A percentile compares a stretch with the other conserved stretches of the same genome.
Conservation (phyloP, 2,113 vertebrate genomes). For the Orycteropus afer region DNA sequence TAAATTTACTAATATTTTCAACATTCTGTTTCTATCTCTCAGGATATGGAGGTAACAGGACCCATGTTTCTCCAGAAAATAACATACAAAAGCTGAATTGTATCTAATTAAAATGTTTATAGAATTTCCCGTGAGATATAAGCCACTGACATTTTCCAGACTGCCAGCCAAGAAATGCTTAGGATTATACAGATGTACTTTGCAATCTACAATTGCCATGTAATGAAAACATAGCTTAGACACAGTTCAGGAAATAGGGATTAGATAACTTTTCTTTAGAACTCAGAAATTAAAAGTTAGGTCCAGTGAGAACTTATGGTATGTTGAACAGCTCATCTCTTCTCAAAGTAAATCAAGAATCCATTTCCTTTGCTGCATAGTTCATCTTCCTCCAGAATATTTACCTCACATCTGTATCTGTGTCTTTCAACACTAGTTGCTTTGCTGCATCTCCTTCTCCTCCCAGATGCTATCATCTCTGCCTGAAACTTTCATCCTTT, state of each 20-base stretch:
- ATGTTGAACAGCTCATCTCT: conserved; percentile 27
- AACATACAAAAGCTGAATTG: conserved; percentile 59
- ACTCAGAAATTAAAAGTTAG: conserved; percentile 56
- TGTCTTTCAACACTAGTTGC: not conserved
- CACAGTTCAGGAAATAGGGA: conserved; percentile 59
- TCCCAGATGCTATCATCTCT: not conserved
- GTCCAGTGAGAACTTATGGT: conserved; percentile 34
- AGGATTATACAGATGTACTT: conserved; percentile 68
- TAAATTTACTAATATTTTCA: not conserved
- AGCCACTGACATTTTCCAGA: conserved; percentile 79
- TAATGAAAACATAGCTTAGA: conserved; percentile 58
- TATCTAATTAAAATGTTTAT: conserved; percentile 78
- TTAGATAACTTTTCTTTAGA: conserved; percentile 65
- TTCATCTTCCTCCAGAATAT: not conserved
- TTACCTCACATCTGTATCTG: not conserved
- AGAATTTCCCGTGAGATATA: conserved; percentile 67
- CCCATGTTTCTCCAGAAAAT: conserved; percentile 48
- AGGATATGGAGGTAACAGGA: conserved; percentile 33
- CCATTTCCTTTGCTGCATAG: conserved; percentile 12
- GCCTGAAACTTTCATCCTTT: accelerated
- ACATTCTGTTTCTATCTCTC: not conserved
- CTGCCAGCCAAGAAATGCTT: conserved; percentile 66
- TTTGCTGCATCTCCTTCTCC: not conserved
- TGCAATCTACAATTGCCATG: conserved; percentile 34
- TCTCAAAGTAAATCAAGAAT: conserved; percentile 46